phyloP scores from a whole-genome alignment of 2,888 invertebrate genomes.

The Phalera bucephala region DNA sequence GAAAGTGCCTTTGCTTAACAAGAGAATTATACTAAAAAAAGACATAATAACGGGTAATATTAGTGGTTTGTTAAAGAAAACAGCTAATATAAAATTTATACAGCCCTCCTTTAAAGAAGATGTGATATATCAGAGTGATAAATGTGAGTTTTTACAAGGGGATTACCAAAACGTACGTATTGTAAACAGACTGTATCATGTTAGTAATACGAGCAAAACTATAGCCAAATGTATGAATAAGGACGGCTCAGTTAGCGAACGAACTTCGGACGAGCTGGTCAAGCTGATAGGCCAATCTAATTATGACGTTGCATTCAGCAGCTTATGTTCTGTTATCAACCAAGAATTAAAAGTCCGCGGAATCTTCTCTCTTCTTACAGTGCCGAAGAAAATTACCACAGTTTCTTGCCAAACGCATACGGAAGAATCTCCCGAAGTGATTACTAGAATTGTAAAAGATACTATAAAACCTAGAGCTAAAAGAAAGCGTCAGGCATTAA shows the following conservation, averaged over 20 bases:
- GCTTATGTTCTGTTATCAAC: slow-evolving; percentile 56
- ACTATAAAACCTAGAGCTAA: slow-evolving; percentile 22
- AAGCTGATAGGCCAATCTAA: slow-evolving; percentile 61
- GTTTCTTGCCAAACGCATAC: slow-evolving; percentile 39
- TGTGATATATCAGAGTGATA: slow-evolving; percentile 41
- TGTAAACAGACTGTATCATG: slow-evolving; percentile 38
- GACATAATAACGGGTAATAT: too few species aligned
- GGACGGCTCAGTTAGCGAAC: slow-evolving; percentile 27
- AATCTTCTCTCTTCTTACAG: slow-evolving; percentile 52
- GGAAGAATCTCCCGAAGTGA: too few species aligned
- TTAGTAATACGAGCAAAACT: slow-evolving; percentile 46
- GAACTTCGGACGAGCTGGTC: slow-evolving; percentile 52
- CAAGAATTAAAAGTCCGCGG: slow-evolving; percentile 56
- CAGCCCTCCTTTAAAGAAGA: slow-evolving; percentile 40
- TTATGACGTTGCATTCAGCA: slow-evolving; percentile 55
- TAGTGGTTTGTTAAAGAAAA: slow-evolving; percentile 2
- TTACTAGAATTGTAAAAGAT: too few species aligned
- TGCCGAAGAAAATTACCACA: slow-evolving; percentile 16
- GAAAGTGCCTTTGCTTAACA: slow-evolving; percentile 16
- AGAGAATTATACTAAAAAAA: slow-evolving; percentile 17
- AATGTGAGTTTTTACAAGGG: slow-evolving; percentile 49
- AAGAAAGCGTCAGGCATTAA: slow-evolving; percentile 26
- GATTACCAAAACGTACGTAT: slow-evolving; percentile 46
- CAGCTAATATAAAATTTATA: slow-evolving; percentile 15
- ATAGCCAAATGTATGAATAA: slow-evolving; percentile 40